Base-by-base conservation (phyloP, 2,888 invertebrate genomes). In the Hydropsyche betteni region DNA sequence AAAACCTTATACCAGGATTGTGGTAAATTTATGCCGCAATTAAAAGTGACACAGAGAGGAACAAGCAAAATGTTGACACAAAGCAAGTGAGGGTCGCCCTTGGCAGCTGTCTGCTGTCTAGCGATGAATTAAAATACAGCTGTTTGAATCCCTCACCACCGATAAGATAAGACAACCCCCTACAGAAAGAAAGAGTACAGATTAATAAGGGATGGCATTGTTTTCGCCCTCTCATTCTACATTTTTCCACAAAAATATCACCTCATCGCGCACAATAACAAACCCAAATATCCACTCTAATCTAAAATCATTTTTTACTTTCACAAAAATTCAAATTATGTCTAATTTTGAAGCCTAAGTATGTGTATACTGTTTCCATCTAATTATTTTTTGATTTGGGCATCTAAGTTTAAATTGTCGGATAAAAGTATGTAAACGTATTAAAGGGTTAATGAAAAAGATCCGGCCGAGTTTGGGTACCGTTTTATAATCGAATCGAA, bases 91-190 rank as follows among this genome's bases (percentile, higher is more conserved):
- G 34, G n/a, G 58, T n/a, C 61, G 10, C 16, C 6, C 36, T 12
- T 36, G 72, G 61, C 75, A 75, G 70, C 75, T 75, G 75, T 52
- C 71, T 64, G n/a, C 5, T 16, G 36, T 34, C 71, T 36, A 34
- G 16, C 71, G 61, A 70, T 38, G 72, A 71, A 75, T 75, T 75
- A 70, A 68, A 70, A 69, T 76, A 74, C 78, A 78, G 78, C 78
- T 78, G 78, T 74, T 78, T 73, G 68, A 72, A 69, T 38, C 78
- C 61, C 72, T 76, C 78, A 75, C 75, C 75, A 38, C 75, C 51
- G 78, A 78, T 78, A 78, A 76, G 77, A 78, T 78, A 78, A 78
- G 76, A 70, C 77, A 68, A 72, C 71, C 74, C 51, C 72, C 55
- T 12, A 44, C 44, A 1, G 12, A 36, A 51, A 61, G 44, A 68